Percentiles rank a stretch among this genome's conserved stretches.
Conservation (phyloP, 2,113 vertebrate genomes). For the Syngnathoides biaculeatus region DNA sequence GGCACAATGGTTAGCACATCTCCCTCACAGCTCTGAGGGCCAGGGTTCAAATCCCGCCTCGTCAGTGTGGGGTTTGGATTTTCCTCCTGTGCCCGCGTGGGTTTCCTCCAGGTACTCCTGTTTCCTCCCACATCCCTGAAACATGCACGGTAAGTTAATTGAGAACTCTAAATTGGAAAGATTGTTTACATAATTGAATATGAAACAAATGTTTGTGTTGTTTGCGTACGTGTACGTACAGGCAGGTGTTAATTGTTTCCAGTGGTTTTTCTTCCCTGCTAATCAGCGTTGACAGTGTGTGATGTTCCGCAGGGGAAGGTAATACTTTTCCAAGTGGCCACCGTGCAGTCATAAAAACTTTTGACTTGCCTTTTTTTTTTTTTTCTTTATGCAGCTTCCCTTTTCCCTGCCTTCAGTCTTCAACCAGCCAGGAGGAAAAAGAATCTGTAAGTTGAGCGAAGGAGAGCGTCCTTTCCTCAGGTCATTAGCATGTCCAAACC, state of each 20-base stretch:
- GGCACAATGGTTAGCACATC: no score
- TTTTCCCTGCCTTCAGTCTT: constrained; percentile 45
- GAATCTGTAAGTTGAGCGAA: constrained; percentile 41
- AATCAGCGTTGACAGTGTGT: background rate
- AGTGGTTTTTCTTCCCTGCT: background rate
- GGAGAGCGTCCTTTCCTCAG: constrained; percentile 52
- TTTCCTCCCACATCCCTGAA: no score
- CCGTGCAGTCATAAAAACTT: constrained; percentile 37
- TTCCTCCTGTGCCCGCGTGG: no score
- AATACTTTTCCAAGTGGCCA: constrained; percentile 29
- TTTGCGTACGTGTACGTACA: background rate
- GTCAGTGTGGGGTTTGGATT: no score
- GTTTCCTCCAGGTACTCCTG: no score
- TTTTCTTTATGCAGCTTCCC: constrained; percentile 50
- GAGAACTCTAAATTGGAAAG: background rate
- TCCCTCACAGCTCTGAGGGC: no score
- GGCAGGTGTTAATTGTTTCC: background rate
- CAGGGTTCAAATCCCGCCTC: no score
- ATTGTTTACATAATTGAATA: background rate
- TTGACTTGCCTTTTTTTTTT: constrained; percentile 34
- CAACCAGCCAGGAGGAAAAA: constrained; percentile 39
- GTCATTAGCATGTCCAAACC: constrained; percentile 63
- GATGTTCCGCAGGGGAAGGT: constrained; percentile 9
- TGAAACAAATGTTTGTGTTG: background rate
- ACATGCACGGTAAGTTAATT: no score